Evolutionary conservation across 1,140 invertebrate species (phyloP).

Genomic region (Pseudomyrmex gracilis): DNA sequence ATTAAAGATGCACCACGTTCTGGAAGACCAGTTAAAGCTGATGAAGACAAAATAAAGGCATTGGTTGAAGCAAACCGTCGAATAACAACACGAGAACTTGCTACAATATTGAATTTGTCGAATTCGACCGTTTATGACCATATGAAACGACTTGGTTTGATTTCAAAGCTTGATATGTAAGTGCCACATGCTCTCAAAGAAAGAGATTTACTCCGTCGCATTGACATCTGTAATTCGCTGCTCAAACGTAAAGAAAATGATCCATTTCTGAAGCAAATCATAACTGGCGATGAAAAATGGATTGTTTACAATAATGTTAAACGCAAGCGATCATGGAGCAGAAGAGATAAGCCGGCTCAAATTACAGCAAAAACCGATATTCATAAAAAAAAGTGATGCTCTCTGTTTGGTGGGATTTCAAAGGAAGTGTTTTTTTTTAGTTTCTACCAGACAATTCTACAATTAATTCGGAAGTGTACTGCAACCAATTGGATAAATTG

Average conservation of each 20-base stretch:
- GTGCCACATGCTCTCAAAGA: too few relatives aligned
- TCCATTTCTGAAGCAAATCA: slow-evolving; percentile 62
- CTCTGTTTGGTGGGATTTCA: neutral
- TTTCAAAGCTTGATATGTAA: too few relatives aligned
- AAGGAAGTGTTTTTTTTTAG: neutral
- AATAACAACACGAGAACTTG: too few relatives aligned
- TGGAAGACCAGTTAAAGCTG: too few relatives aligned
- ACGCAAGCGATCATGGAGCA: slow-evolving; percentile 43
- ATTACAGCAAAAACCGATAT: neutral
- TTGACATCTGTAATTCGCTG: neutral
- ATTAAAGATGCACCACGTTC: neutral
- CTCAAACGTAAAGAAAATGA: slow-evolving; percentile 69
- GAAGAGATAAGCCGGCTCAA: slow-evolving; percentile 13
- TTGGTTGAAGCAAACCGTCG: too few relatives aligned
- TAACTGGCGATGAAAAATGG: too few relatives aligned
- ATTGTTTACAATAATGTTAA: slow-evolving; percentile 40
- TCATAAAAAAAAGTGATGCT: neutral
- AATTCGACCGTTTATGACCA: neutral
- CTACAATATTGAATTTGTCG: neutral
- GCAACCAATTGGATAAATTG: neutral
- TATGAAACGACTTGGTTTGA: neutral
- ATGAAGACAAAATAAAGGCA: too few relatives aligned
- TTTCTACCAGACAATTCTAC: neutral
- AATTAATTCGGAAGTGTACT: neutral
- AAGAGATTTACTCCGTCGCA: neutral